These are phyloP conservation scores for Sebastes vulpes DNA, from an alignment of 2,797 vertebrate genomes.

Conservation along the genomic window DNA sequence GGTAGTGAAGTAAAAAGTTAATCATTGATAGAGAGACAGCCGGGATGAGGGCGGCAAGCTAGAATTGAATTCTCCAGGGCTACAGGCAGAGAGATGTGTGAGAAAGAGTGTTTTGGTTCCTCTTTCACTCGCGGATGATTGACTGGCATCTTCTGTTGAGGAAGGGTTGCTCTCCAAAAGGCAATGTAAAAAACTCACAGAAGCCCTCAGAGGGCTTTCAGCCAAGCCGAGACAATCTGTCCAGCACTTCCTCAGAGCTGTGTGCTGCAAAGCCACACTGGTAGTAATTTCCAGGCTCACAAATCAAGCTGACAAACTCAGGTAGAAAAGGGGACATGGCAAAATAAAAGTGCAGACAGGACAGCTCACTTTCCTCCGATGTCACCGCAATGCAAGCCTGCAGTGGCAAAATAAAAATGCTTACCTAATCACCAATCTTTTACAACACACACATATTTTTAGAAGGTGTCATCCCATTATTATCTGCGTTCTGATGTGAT, in stretches of 20 bases:
- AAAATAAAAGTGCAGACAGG: neutral
- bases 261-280: slow-evolving; percentile 4
- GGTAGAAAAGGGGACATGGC: slow-evolving; percentile 5
- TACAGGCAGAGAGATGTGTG: slow-evolving; percentile 49
- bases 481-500: slow-evolving; percentile 10
- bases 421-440: neutral
- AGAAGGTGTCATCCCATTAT: slow-evolving; percentile 5
- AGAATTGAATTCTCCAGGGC: slow-evolving; percentile 53
- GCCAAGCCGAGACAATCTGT: slow-evolving; percentile 63
- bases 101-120: slow-evolving; percentile 35
- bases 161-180: slow-evolving; percentile 44
- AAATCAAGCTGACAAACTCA: slow-evolving; percentile 8
- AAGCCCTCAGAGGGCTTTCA: slow-evolving; percentile 50
- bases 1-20: slow-evolving; percentile 60
- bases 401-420: slow-evolving; percentile 2
- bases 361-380: neutral
- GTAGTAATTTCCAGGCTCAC: slow-evolving; percentile 13
- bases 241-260: slow-evolving; percentile 27
- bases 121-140: slow-evolving; percentile 53
- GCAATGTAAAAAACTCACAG: slow-evolving; percentile 40
- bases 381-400: neutral
- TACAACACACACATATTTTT: neutral
- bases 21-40: slow-evolving; percentile 74
- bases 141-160: slow-evolving; percentile 50
- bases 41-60: slow-evolving; percentile 62